Conservation (phyloP, 2,888 invertebrate genomes). For the Lacanobia oleracea region DNA sequence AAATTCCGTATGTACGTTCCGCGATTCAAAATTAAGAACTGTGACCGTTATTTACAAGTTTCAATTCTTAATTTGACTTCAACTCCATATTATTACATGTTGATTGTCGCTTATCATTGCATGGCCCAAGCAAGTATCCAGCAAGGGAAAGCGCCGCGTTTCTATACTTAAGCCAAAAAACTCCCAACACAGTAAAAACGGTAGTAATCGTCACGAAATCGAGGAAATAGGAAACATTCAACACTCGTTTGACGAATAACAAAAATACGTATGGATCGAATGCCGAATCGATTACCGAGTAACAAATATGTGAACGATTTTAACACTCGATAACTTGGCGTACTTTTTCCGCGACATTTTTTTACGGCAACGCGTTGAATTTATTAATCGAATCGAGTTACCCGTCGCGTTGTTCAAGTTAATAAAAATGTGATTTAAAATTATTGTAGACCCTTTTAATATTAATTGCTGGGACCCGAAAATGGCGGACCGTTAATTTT, state of each 20-base stretch:
- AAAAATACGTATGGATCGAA: constrained; percentile 29
- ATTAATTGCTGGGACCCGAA: constrained; percentile 36
- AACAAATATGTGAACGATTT: constrained; percentile 45
- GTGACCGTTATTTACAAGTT: too few relatives aligned
- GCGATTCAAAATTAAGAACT: too few relatives aligned
- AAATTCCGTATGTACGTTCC: neutral
- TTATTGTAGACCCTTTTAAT: constrained; percentile 44
- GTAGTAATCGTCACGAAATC: constrained; percentile 18
- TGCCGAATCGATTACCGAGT: constrained; percentile 43
- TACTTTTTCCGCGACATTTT: constrained; percentile 35
- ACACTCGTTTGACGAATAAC: constrained; percentile 43
- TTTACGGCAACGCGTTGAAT: constrained; percentile 26
- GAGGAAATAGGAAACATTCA: constrained; percentile 53
- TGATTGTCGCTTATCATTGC: neutral
- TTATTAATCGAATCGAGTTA: constrained; percentile 42
- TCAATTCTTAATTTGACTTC: neutral
- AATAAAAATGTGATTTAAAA: constrained; percentile 58
- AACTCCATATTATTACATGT: neutral
- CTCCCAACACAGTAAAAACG: constrained; percentile 20
- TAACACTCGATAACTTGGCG: constrained; percentile 25
- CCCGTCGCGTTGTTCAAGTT: constrained; percentile 51
- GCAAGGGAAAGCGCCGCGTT: constrained; percentile 18
- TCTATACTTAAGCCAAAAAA: constrained; percentile 22
- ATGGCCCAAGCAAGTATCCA: constrained; percentile 14
- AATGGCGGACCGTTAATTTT: constrained; percentile 41